Evolutionary conservation across 2,888 invertebrate species (phyloP), one percentile per base, ranked within the genome.

Genomic region (Fragum whitleyi): DNA sequence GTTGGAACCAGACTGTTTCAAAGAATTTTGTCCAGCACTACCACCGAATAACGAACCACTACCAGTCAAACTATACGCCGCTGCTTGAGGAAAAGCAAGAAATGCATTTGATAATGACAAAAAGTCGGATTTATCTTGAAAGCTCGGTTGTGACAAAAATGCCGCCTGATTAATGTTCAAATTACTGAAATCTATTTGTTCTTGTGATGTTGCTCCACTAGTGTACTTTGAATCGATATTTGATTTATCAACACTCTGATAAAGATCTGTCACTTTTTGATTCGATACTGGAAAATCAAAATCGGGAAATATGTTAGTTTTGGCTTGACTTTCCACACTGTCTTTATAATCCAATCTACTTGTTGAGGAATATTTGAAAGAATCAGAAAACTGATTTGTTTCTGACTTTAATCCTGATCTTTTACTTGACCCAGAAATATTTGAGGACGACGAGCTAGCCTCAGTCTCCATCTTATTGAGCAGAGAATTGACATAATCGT

Each of bases 311-410:
- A 81, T 55, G 19, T 74, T 70, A 5, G 81, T 47, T 67, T 81
- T 77, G 6, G 77, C 47, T 29, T 77, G 77, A 67, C 74, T 81
- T 71, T 81, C 81, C 23, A 77, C 74, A 55, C 77, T 71, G 55
- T 81, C 77, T 57, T 81, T 81, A 28, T 39, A 69, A 29, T 61
- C 69, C 2, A 55, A 32, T 47, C 55, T 61, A 11, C 53, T 57
- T 14, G 42, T 29, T 2, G 68, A 23, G 3, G 28, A 36, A 29
- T 23, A 42, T 70, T 69, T 69, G 9, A 29, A 28, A 28, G 59
- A 19, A 19, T 61, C 61, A 2, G 72, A n/a, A 21, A 42, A 36
- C 28, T 42, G 59, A 39, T 72, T 42, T 6, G 36, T 57, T 9
- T 57, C 57, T n/a, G 42, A 16, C 16, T 42, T 47, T 32, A 57